These are phyloP conservation scores for Melanaphis sacchari DNA, from an alignment of 1,140 invertebrate species.

Conservation along the genomic window DNA sequence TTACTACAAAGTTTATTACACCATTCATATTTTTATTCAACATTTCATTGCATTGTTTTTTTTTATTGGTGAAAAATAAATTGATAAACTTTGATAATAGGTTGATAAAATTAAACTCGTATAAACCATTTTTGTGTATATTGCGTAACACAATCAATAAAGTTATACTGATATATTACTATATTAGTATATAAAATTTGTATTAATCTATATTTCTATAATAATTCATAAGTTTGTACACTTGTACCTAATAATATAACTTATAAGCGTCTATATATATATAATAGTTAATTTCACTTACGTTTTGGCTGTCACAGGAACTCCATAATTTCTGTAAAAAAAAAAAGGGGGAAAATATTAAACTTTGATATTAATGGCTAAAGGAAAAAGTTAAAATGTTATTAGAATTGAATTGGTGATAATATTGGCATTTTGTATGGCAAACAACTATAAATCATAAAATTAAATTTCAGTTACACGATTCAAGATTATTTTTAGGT, in stretches of 20 bases:
- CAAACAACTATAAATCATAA: not conserved
- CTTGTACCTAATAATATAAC: not conserved
- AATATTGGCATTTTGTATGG: not conserved
- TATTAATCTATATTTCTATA: not conserved
- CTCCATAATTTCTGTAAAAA: constrained; percentile 44
- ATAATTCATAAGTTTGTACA: not conserved
- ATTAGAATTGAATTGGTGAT: not conserved
- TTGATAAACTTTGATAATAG: not conserved
- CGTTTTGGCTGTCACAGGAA: constrained; percentile 26
- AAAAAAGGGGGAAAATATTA: not conserved
- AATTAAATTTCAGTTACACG: not conserved
- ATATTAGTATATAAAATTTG: not conserved
- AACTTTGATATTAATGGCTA: not conserved
- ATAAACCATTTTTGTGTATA: not conserved
- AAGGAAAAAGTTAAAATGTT: not conserved
- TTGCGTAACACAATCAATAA: not conserved
- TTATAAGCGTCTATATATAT: not conserved
- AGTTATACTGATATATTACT: not conserved
- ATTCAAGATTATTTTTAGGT: not conserved
- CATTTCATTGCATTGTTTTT: not conserved
- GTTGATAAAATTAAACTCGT: not conserved
- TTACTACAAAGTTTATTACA: not conserved
- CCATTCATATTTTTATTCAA: not conserved
- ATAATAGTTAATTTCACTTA: constrained; percentile 13
- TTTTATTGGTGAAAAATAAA: not conserved